A percentile compares a stretch with the other conserved stretches of the same genome.
Conservation (phyloP, 2,113 vertebrate genomes). For the Gavialis gangeticus region DNA sequence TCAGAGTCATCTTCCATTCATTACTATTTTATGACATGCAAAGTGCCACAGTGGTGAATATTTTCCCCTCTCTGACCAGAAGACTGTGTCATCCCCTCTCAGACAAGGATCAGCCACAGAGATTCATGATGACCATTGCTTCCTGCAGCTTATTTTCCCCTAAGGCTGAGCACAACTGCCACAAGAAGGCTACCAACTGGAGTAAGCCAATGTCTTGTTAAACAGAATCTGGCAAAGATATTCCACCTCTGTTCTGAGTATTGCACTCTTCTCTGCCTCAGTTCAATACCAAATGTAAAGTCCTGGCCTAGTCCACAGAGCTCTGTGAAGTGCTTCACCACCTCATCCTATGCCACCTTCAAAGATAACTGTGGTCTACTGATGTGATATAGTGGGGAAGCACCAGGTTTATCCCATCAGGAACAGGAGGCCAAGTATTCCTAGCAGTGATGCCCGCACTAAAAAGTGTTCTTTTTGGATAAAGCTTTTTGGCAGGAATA, state of each 20-base stretch:
- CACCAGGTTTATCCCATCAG: background rate
- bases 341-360: background rate
- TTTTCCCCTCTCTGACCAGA: constrained; percentile 5
- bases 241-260: background rate
- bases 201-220: background rate
- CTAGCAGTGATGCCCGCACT: background rate
- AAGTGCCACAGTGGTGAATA: constrained; percentile 41
- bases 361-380: background rate
- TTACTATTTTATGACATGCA: constrained; percentile 38
- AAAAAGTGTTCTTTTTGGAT: background rate
- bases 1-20: constrained; percentile 64
- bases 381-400: background rate
- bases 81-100: constrained; percentile 29
- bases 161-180: constrained; percentile 38
- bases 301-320: background rate
- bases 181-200: background rate
- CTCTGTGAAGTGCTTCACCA: background rate
- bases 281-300: background rate
- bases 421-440: background rate
- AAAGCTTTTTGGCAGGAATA: background rate
- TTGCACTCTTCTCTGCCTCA: background rate
- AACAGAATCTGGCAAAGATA: background rate
- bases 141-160: constrained; percentile 46
- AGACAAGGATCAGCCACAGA: constrained; percentile 32
- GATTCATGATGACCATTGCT: constrained; percentile 60